Percentiles rank a stretch among this genome's conserved stretches.
phyloP scores from a whole-genome alignment of 2,113 vertebrate genomes.

The Hippopotamus amphibius region DNA sequence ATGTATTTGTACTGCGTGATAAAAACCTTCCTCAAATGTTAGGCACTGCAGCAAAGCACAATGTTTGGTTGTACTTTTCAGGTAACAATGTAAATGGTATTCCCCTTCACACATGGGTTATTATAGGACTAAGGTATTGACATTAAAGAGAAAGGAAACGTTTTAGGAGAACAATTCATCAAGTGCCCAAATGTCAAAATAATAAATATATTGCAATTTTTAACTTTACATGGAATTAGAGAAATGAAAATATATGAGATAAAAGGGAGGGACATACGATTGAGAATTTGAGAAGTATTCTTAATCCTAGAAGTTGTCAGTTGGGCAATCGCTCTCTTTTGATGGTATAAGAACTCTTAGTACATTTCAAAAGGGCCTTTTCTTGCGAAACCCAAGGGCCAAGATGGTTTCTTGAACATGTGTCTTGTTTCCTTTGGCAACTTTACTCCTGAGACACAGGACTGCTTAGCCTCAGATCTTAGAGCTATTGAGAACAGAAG shows the following conservation, averaged over 20 bases:
- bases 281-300: neutral
- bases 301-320: neutral
- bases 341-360: neutral
- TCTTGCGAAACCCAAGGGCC: neutral
- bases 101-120: neutral
- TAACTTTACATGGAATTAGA: neutral
- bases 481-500: neutral
- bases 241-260: neutral
- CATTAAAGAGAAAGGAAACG: neutral
- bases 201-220: neutral
- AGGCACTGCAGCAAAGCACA: neutral
- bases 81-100: neutral
- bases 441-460: neutral
- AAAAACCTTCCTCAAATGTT: slow-evolving; percentile 31
- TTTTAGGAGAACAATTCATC: neutral
- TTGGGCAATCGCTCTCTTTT: neutral
- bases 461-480: neutral
- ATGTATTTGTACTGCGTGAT: slow-evolving; percentile 47
- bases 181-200: neutral
- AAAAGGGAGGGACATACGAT: neutral
- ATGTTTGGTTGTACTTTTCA: neutral
- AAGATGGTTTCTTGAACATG: neutral
- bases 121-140: neutral
- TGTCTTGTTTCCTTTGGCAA: neutral
- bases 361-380: neutral